These are phyloP conservation scores for Paradisaea rubra DNA, from an alignment of 2,113 vertebrate species.

Conservation along the genomic window DNA sequence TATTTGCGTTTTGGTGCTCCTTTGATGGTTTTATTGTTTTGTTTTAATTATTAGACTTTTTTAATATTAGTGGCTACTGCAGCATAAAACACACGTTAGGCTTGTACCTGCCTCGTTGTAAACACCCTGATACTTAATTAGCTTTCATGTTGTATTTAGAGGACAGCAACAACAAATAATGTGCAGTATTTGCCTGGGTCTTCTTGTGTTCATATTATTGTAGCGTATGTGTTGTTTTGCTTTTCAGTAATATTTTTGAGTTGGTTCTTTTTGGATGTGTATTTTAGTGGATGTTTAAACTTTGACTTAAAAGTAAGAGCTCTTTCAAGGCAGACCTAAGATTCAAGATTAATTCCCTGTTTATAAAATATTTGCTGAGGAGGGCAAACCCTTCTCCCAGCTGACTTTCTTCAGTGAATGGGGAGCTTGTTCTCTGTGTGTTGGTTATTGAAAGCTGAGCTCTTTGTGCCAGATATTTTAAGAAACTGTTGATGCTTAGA, in stretches of 20 bases:
- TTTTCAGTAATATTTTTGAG: background rate
- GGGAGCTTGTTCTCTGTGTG: constrained; percentile 48
- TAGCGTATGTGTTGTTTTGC: background rate
- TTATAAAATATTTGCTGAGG: constrained; percentile 63
- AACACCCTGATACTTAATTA: constrained; percentile 25
- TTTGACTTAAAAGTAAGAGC: constrained; percentile 42
- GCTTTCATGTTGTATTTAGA: constrained; percentile 16
- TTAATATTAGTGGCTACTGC: background rate
- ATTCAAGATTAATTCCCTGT: constrained; percentile 30
- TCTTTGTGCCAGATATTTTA: constrained; percentile 58
- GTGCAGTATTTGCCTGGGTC: background rate
- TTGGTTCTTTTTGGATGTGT: constrained; percentile 36
- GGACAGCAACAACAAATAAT: constrained; percentile 25
- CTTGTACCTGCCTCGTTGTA: background rate
- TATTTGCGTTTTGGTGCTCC: background rate
- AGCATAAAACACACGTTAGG: background rate
- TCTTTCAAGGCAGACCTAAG: constrained; percentile 28
- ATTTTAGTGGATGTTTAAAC: constrained; percentile 39
- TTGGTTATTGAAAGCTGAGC: constrained; percentile 43
- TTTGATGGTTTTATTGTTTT: constrained; percentile 44
- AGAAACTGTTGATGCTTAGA: constrained; percentile 30
- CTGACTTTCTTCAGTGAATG: constrained; percentile 51
- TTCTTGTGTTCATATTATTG: background rate
- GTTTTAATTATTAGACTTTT: constrained; percentile 44
- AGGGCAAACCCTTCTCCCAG: constrained; percentile 23